phyloP scores from a whole-genome alignment of 2,113 vertebrate species.

The Pelusios castaneus region DNA sequence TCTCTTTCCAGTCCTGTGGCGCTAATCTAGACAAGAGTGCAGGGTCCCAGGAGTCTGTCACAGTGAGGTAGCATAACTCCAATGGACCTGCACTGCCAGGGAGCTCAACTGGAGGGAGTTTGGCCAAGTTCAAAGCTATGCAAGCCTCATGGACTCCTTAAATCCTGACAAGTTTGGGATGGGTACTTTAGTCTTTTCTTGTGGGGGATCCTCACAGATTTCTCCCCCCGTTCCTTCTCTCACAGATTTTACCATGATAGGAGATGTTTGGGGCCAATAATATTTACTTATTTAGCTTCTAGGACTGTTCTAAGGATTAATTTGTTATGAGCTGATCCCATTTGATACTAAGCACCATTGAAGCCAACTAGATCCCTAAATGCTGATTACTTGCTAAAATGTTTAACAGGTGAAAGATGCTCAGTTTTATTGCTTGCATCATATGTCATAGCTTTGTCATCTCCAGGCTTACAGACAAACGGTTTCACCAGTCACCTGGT shows the following conservation, averaged over 20 bases:
- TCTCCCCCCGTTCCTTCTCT: not conserved
- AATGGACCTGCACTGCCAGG: not conserved
- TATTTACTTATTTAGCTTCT: not conserved
- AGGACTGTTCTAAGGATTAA: not conserved
- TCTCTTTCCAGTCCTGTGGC: not conserved
- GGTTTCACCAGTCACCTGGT: not conserved
- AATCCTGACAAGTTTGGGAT: not conserved
- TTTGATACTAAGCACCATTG: not conserved
- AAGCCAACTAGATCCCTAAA: not conserved
- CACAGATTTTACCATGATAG: not conserved
- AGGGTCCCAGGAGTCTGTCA: not conserved
- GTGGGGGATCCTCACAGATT: not conserved
- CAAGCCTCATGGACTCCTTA: not conserved
- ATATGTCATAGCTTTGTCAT: not conserved
- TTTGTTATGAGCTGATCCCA: not conserved
- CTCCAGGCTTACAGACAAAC: fast-evolving
- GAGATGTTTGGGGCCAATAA: not conserved
- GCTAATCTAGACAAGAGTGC: not conserved
- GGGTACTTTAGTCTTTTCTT: not conserved
- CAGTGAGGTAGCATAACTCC: fast-evolving
- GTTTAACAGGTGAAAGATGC: not conserved
- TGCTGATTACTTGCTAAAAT: not conserved
- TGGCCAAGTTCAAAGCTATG: not conserved
- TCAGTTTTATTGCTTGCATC: not conserved
- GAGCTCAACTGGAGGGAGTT: not conserved